Evolutionary conservation across 2,113 vertebrate genomes (phyloP).

Genomic region (Engraulis encrasicolus): DNA sequence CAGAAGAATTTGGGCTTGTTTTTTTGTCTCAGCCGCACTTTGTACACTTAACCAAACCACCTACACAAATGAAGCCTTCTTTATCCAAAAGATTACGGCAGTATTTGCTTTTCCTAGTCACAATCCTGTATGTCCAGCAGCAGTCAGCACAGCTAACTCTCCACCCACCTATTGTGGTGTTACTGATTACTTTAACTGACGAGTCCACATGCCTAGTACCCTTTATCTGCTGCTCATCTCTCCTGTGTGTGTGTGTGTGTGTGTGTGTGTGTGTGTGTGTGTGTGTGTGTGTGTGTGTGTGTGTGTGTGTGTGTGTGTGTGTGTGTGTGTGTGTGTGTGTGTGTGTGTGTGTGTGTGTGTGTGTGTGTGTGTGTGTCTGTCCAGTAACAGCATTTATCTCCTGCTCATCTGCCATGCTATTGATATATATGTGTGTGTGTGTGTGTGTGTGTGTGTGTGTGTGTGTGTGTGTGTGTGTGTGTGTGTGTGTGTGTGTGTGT

Average conservation of each 20-base stretch:
- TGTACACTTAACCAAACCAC: neutral
- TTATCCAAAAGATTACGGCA: neutral
- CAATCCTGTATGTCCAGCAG: neutral
- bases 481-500: too few relatives aligned
- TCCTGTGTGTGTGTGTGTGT: constrained; percentile 1
- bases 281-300: constrained; percentile 19
- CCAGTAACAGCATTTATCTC: too few relatives aligned
- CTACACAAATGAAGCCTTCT: neutral
- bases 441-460: too few relatives aligned
- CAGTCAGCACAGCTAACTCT: too few relatives aligned
- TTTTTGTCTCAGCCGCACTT: neutral
- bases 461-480: too few relatives aligned
- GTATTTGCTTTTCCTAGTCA: neutral
- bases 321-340: constrained; percentile 19
- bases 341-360: constrained; percentile 25
- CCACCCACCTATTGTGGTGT: neutral
- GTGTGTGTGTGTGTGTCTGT: constrained; percentile 25
- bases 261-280: constrained; percentile 25
- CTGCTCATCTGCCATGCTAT: too few relatives aligned
- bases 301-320: constrained; percentile 25
- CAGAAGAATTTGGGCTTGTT: neutral
- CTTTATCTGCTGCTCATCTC: neutral
- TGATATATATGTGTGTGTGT: too few relatives aligned
- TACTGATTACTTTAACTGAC: too few relatives aligned
- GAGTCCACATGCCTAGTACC: neutral